A percentile compares a stretch with the other conserved stretches of the same genome.
Conservation (phyloP, 2,888 invertebrate genomes). For the Acronicta leporina region DNA sequence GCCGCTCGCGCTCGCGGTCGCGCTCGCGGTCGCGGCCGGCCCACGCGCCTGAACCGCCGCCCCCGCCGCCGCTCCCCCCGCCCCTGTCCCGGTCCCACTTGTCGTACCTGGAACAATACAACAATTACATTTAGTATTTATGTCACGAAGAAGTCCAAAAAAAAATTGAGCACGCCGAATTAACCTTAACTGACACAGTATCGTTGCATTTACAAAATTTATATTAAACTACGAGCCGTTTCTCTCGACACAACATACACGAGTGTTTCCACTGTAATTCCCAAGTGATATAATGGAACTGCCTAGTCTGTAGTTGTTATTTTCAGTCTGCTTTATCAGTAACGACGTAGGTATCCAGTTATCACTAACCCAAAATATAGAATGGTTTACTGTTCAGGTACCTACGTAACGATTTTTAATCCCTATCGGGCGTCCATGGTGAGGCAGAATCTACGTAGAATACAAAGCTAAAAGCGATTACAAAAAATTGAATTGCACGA, state of each 20-base stretch:
- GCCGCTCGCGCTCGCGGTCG: conserved; percentile 93
- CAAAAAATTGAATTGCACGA: conserved; percentile 18
- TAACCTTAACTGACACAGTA: conserved; percentile 34
- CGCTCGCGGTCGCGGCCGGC: conserved; percentile 91
- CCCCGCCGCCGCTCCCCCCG: conserved; percentile 74
- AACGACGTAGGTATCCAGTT: conserved; percentile 13
- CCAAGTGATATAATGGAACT: not conserved
- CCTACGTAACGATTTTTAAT: conserved; percentile 41
- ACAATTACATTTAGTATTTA: conserved; percentile 20
- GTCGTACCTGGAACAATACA: conserved; percentile 80
- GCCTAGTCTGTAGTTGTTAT: conserved; percentile 13
- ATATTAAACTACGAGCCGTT: conserved; percentile 32
- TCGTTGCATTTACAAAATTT: conserved; percentile 28
- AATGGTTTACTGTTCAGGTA: conserved; percentile 13
- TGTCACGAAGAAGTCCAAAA: conserved; percentile 4
- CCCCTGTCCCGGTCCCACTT: conserved; percentile 86
- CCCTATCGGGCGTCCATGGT: conserved; percentile 12
- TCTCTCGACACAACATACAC: conserved; percentile 27
- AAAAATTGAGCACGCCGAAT: conserved; percentile 17
- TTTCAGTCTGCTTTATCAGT: conserved; percentile 31
- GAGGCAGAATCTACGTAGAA: conserved; percentile 16
- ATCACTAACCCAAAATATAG: conserved; percentile 27
- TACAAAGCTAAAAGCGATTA: conserved; percentile 19
- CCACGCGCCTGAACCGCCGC: conserved; percentile 71
- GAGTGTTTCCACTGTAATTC: conserved; percentile 16